phyloP scores from a whole-genome alignment of 2,797 vertebrate genomes.

The Halcyon chelicuti region DNA sequence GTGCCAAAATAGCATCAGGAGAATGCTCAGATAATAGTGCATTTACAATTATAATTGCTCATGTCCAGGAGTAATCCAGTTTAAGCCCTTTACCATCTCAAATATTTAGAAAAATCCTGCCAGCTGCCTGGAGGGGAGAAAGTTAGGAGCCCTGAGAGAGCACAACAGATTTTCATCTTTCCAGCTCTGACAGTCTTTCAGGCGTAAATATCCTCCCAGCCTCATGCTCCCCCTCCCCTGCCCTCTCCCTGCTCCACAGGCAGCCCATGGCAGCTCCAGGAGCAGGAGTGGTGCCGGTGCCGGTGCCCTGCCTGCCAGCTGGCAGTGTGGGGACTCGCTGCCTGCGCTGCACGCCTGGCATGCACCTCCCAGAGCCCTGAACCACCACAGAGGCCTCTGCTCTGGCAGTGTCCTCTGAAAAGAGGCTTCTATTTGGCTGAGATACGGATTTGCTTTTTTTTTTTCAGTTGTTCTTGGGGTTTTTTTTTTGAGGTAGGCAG shows the following conservation, averaged over 20 bases:
- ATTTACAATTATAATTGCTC: constrained; percentile 62
- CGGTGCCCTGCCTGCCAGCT: neutral
- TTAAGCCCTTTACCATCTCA: constrained; percentile 57
- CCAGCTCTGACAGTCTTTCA: constrained; percentile 28
- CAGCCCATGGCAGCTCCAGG: neutral
- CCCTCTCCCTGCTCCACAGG: neutral
- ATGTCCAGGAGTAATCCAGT: constrained; percentile 53
- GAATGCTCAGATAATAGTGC: neutral
- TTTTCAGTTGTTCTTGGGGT: neutral
- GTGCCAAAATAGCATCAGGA: neutral
- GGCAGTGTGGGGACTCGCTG: fast-evolving
- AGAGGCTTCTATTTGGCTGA: neutral
- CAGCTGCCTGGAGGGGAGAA: constrained; percentile 49
- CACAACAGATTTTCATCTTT: constrained; percentile 48
- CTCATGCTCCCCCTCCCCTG: neutral
- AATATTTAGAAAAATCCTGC: constrained; percentile 66
- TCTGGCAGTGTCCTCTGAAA: neutral
- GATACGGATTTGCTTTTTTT: neutral
- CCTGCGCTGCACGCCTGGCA: neutral
- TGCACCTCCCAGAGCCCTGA: fast-evolving
- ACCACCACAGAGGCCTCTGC: neutral
- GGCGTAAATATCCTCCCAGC: neutral
- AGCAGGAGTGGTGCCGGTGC: neutral
- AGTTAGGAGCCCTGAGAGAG: constrained; percentile 51
- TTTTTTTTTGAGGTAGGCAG: neutral